These are phyloP conservation scores for Cylas formicarius DNA, from an alignment of 1,140 invertebrate species.

Conservation along the genomic window DNA sequence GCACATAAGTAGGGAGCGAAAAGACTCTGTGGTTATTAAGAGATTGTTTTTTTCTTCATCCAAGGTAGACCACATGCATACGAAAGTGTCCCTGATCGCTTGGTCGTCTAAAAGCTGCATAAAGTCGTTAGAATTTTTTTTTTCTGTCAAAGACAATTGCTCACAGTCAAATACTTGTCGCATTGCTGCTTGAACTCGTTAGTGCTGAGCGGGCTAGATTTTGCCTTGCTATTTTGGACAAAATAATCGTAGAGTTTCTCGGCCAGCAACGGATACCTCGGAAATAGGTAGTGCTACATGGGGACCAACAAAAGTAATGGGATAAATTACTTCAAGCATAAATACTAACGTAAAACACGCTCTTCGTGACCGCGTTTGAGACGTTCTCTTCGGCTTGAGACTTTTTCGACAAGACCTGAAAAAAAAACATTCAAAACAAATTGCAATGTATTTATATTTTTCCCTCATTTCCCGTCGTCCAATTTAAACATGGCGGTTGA, in stretches of 20 bases:
- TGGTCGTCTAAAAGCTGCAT: conserved; percentile 39
- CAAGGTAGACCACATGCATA: conserved; percentile 44
- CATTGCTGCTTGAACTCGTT: conserved; percentile 61
- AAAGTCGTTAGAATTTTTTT: conserved; percentile 1
- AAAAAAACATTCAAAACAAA: conserved; percentile 25
- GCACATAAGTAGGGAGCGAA: conserved; percentile 57
- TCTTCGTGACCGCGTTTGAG: conserved; percentile 57
- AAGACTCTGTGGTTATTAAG: conserved; percentile 50
- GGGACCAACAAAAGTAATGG: conserved; percentile 17
- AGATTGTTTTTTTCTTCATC: conserved; percentile 39
- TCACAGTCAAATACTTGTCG: conserved; percentile 54
- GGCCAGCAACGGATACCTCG: conserved; percentile 65
- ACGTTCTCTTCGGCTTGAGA: conserved; percentile 56
- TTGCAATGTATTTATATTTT: neutral
- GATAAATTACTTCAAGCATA: too few relatives aligned
- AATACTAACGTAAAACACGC: conserved; percentile 52
- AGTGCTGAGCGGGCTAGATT: conserved; percentile 52
- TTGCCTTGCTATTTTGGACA: conserved; percentile 50
- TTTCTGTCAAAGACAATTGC: conserved; percentile 1
- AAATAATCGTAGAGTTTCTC: conserved; percentile 59
- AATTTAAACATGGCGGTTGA: conserved; percentile 17
- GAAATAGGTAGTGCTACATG: conserved; percentile 65
- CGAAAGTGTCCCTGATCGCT: conserved; percentile 30
- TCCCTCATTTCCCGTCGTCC: neutral
- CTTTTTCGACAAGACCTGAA: conserved; percentile 55